A percentile compares a stretch with the other conserved stretches of the same genome.
Conservation (phyloP, 1,140 invertebrate genomes). For the Theocolax elegans region DNA sequence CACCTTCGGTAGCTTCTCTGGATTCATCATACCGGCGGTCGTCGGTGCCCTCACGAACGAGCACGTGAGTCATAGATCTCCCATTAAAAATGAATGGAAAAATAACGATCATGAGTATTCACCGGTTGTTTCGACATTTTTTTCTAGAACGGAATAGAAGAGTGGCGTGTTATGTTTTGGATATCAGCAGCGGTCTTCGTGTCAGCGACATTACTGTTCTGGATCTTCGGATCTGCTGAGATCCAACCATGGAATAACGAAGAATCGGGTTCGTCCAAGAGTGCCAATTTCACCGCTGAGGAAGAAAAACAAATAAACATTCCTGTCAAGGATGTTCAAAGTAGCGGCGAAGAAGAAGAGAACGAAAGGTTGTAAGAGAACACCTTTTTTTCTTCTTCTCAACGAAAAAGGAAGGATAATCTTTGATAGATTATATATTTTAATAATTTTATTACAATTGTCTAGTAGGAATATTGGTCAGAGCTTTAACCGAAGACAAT, state of each 20-base stretch:
- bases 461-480: too few relatives aligned
- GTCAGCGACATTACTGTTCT: conserved; percentile 75
- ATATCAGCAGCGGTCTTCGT: conserved; percentile 78
- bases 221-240: conserved; percentile 74
- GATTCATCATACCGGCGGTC: conserved; percentile 78
- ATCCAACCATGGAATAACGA: conserved; percentile 76
- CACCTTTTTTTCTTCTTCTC: too few relatives aligned
- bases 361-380: conserved; percentile 58
- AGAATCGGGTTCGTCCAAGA: background rate
- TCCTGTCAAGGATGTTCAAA: conserved; percentile 22
- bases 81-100: too few relatives aligned
- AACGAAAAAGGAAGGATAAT: too few relatives aligned
- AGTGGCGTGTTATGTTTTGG: conserved; percentile 83
- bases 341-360: conserved; percentile 56
- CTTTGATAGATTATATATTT: too few relatives aligned
- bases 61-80: too few relatives aligned
- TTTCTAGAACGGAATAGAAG: conserved; percentile 77
- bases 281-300: conserved; percentile 38
- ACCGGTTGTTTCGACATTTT: too few relatives aligned
- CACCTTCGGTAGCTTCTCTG: conserved; percentile 77
- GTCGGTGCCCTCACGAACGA: conserved; percentile 75
- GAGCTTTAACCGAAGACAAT: too few relatives aligned
- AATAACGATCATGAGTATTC: too few relatives aligned
- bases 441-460: too few relatives aligned
- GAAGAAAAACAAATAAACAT: conserved; percentile 55